These are phyloP conservation scores for Halcyon leucocephala DNA, from an alignment of 2,797 vertebrate genomes.

Conservation along the genomic window DNA sequence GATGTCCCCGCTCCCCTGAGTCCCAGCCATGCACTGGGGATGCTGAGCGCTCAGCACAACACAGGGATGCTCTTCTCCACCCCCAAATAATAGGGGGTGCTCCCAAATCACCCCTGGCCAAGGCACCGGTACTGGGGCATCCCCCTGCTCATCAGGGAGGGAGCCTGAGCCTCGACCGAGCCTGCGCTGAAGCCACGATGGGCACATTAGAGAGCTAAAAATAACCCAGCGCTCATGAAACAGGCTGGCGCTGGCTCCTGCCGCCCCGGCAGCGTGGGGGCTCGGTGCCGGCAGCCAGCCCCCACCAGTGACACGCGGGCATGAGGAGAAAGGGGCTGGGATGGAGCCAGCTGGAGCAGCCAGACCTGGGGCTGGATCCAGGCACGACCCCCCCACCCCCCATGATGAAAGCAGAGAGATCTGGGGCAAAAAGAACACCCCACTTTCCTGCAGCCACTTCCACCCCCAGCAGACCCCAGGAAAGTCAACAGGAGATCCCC, in stretches of 20 bases:
- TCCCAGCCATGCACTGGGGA: not conserved
- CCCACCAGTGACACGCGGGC: fast-evolving
- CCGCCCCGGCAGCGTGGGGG: not conserved
- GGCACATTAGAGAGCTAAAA: slow-evolving; percentile 45
- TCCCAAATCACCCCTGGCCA: not conserved
- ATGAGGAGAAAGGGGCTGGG: not conserved
- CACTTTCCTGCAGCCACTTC: fast-evolving
- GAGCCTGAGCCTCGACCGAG: not conserved
- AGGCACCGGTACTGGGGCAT: fast-evolving
- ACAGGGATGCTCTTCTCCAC: not conserved
- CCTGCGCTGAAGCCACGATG: not conserved
- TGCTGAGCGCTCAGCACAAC: fast-evolving
- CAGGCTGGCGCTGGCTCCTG: not conserved
- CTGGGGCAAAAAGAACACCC: not conserved
- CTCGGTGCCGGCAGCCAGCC: fast-evolving
- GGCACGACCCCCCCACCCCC: not conserved
- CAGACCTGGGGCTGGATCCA: fast-evolving
- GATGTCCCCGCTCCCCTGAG: not conserved
- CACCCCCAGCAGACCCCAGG: fast-evolving
- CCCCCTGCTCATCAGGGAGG: not conserved
- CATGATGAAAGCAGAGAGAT: not conserved
- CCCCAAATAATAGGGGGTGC: not conserved
- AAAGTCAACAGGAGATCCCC: not conserved
- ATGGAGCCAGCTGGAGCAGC: not conserved
- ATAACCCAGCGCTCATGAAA: slow-evolving; percentile 21